Base-by-base conservation (phyloP, 53 echinoderm and acorn worm genomes). In the Antedon mediterranea region DNA sequence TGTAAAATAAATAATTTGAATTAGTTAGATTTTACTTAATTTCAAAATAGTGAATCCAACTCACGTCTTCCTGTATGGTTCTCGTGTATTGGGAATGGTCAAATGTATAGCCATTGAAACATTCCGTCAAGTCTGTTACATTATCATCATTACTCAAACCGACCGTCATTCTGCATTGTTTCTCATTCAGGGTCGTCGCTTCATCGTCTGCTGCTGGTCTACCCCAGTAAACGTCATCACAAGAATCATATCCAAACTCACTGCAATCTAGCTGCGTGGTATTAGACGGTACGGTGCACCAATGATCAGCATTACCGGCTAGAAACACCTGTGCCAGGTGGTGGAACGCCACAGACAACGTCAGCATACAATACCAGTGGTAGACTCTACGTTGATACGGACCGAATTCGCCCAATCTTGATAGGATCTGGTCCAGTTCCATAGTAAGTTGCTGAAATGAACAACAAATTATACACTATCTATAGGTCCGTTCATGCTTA, bases 401-500 rank as follows among this genome's bases (percentile, higher is more conserved):
- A 26, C 83, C 83, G 72, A 77, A 83, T 31, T 77, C 83, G 0
- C 83, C 77, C 30, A 77, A 29, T 3, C 1, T 37, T 13, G 72
- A 32, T 31, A 83, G 26, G 34, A 83, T 43, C 30, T 83, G 77
- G 31, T 83, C 83, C 15, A 83, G 77, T 71, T 82, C 76, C 84
- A 84, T 83, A n/a, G n/a, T n/a, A n/a, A n/a, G n/a, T n/a, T n/a
- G n/a, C n/a, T n/a, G n/a, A n/a, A n/a, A n/a, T n/a, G n/a, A n/a
- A n/a, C n/a, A n/a, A n/a, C n/a, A n/a, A n/a, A n/a, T n/a, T n/a
- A n/a, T n/a, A n/a, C n/a, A n/a, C n/a, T n/a, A n/a, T n/a, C n/a
- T n/a, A n/a, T n/a, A n/a, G n/a, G n/a, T n/a, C n/a, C n/a, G n/a
- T n/a, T n/a, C n/a, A n/a, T n/a, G n/a, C n/a, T n/a, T n/a, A n/a